Evolutionary conservation across 1,140 invertebrate genomes (phyloP).

Genomic region (Anastrepha ludens): DNA sequence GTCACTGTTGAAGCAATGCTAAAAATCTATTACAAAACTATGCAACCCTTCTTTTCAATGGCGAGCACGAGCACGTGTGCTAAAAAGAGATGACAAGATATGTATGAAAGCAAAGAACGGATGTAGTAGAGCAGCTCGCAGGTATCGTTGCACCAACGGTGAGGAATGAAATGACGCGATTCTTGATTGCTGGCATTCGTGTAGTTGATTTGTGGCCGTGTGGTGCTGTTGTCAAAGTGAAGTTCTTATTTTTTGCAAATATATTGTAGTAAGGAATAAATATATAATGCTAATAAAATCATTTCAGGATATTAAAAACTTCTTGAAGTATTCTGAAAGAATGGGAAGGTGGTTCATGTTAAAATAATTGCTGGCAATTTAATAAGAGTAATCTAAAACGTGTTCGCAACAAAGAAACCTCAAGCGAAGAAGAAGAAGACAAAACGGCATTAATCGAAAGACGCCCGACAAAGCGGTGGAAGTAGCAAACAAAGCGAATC

Average conservation of each 20-base stretch:
- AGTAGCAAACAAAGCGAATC: conserved; percentile 11
- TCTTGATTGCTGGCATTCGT: conserved; percentile 23
- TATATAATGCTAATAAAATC: background rate
- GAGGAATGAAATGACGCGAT: conserved; percentile 38
- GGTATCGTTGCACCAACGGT: background rate
- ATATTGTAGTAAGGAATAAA: background rate
- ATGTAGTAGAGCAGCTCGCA: background rate
- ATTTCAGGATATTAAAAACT: background rate
- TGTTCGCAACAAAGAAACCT: conserved; percentile 46
- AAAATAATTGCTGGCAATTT: conserved; percentile 22
- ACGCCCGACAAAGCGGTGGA: conserved; percentile 2
- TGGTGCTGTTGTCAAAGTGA: conserved; percentile 36
- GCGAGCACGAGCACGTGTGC: background rate
- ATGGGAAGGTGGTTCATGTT: background rate
- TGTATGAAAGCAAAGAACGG: background rate
- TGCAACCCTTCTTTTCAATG: background rate
- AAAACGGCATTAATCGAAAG: background rate
- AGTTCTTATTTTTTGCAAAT: background rate
- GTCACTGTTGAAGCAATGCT: background rate
- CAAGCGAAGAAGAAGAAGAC: background rate
- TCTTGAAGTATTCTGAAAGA: background rate
- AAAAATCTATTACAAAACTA: conserved; percentile 12
- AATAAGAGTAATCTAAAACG: background rate
- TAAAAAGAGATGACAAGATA: background rate
- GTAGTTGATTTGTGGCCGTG: conserved; percentile 35